Percentiles rank a stretch among this genome's conserved stretches.
Evolutionary conservation across 2,113 vertebrate species (phyloP).

Genomic region (Erythrocercus mccallii): DNA sequence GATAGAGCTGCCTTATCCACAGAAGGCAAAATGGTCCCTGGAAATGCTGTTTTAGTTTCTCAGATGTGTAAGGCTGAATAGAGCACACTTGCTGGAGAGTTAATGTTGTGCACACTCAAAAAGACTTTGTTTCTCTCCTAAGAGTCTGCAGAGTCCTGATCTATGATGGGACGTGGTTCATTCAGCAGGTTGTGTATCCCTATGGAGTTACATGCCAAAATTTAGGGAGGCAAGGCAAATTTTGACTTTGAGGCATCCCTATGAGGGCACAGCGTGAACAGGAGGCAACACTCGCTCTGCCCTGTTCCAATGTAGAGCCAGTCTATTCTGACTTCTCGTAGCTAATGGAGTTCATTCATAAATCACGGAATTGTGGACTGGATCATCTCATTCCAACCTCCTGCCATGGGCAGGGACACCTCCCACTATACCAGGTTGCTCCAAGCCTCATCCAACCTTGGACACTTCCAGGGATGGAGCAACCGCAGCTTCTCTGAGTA

Average conservation of each 20-base stretch:
- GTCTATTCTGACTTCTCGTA: background rate
- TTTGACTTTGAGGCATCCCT: background rate
- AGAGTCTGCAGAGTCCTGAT: background rate
- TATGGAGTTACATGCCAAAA: background rate
- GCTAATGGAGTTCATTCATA: background rate
- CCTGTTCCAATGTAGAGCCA: background rate
- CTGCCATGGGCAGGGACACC: background rate
- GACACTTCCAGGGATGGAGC: background rate
- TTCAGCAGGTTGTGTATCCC: background rate
- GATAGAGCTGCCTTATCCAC: background rate
- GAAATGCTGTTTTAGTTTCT: background rate
- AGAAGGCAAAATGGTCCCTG: background rate
- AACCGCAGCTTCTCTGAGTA: background rate
- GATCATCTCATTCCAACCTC: background rate
- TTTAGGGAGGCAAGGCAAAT: background rate
- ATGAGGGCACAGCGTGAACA: background rate
- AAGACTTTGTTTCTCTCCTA: background rate
- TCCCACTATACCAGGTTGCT: background rate
- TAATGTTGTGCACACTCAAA: background rate
- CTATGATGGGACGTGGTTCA: background rate
- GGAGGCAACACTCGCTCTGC: background rate
- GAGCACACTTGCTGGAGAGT: background rate
- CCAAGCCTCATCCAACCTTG: rapidly evolving
- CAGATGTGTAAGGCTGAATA: background rate
- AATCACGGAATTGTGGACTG: background rate